phyloP scores from a whole-genome alignment of 2,888 invertebrate genomes.

The Cryptus armator region DNA sequence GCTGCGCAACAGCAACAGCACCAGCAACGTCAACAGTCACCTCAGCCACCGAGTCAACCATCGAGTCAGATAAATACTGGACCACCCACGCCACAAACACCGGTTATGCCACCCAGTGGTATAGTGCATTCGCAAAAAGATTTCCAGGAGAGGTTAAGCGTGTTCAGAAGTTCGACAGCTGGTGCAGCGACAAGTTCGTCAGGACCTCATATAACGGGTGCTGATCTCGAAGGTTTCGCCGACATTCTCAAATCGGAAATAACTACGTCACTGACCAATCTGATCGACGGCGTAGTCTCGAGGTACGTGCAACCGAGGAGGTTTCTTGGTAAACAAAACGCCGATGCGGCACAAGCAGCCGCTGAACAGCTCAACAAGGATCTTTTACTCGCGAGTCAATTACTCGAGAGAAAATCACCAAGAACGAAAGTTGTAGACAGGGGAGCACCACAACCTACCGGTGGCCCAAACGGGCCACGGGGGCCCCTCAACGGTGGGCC shows the following conservation, averaged over 20 bases:
- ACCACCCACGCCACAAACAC: slow-evolving; percentile 82
- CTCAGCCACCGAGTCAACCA: slow-evolving; percentile 83
- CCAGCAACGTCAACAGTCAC: slow-evolving; percentile 81
- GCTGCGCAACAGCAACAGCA: slow-evolving; percentile 85
- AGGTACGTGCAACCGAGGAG: slow-evolving; percentile 94
- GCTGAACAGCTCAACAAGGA: slow-evolving; percentile 95
- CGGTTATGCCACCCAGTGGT: slow-evolving; percentile 84
- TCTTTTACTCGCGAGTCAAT: slow-evolving; percentile 92
- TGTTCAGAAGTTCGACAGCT: slow-evolving; percentile 91
- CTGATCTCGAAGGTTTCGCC: slow-evolving; percentile 95
- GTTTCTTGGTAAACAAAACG: slow-evolving; percentile 91
- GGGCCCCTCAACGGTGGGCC: slow-evolving; percentile 84
- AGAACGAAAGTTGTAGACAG: slow-evolving; percentile 91
- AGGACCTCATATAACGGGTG: slow-evolving; percentile 89
- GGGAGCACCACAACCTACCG: slow-evolving; percentile 86
- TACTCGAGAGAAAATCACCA: slow-evolving; percentile 94
- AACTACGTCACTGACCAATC: slow-evolving; percentile 92
- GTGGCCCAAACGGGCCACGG: slow-evolving; percentile 84
- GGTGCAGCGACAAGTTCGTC: slow-evolving; percentile 87
- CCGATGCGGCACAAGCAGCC: slow-evolving; percentile 92
- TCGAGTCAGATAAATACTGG: slow-evolving; percentile 81
- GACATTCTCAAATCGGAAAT: slow-evolving; percentile 96
- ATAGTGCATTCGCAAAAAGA: slow-evolving; percentile 87
- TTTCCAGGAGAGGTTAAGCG: slow-evolving; percentile 91
- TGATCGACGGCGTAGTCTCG: slow-evolving; percentile 95